A percentile compares a stretch with the other conserved stretches of the same genome.
Conservation (phyloP, 2,888 invertebrate species). For the Galerucella nymphaeae region DNA sequence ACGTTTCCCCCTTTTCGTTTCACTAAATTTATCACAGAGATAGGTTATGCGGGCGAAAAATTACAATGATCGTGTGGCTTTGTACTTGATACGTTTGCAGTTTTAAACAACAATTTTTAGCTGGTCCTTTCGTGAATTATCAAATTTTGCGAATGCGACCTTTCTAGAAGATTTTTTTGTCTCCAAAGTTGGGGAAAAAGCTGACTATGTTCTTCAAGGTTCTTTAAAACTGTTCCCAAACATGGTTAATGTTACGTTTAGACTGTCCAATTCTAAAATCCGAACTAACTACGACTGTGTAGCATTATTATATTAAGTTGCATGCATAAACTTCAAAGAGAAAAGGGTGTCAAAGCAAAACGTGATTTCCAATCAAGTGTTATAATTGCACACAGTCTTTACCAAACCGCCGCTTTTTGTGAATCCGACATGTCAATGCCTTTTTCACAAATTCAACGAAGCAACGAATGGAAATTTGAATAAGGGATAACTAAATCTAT, state of each 20-base stretch:
- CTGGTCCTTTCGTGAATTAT: too few species aligned
- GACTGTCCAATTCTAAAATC: neutral
- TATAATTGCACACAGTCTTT: conserved; percentile 15
- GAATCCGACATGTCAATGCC: conserved; percentile 4
- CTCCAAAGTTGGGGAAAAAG: too few species aligned
- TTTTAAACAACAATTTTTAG: too few species aligned
- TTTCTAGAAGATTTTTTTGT: too few species aligned
- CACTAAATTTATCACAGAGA: conserved; percentile 28
- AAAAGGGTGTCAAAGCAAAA: conserved; percentile 17
- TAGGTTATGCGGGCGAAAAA: conserved; percentile 23
- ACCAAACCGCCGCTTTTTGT: conserved; percentile 12
- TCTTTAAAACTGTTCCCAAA: too few species aligned
- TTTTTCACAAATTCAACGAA: conserved; percentile 15
- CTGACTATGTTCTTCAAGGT: too few species aligned
- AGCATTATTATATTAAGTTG: conserved; percentile 7
- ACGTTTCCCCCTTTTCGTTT: conserved; percentile 33
- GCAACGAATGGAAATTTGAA: neutral
- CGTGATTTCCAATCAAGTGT: conserved; percentile 15
- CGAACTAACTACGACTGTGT: neutral
- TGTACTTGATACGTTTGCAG: too few species aligned
- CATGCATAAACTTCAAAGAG: conserved; percentile 13
- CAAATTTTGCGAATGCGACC: too few species aligned
- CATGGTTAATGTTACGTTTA: too few species aligned
- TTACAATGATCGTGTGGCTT: neutral
- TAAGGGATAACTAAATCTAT: conserved; percentile 5